Conservation (phyloP, 2,113 vertebrate genomes). For the Eulacestoma nigropectus region DNA sequence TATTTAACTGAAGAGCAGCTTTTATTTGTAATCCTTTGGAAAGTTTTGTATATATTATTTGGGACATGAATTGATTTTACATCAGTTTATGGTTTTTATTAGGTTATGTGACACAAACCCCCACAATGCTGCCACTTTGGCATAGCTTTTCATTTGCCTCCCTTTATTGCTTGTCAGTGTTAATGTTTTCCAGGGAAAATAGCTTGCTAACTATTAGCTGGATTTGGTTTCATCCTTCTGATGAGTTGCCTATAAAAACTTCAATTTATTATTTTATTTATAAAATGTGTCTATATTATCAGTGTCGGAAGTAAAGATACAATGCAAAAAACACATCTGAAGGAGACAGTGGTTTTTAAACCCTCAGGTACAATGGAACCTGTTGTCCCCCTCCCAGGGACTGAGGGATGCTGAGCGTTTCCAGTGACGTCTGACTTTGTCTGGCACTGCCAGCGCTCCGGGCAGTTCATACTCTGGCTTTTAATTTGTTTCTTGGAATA, state of each 20-base stretch:
- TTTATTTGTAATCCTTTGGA: background rate
- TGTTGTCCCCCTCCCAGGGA: background rate
- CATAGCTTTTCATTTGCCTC: background rate
- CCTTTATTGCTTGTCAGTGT: background rate
- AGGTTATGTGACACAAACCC: background rate
- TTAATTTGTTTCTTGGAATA: constrained; percentile 43
- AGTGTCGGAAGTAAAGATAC: background rate
- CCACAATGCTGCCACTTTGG: background rate
- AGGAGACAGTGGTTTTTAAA: background rate
- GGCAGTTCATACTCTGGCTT: background rate
- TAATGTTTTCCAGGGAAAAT: background rate
- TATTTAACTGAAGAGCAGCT: background rate
- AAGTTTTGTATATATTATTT: background rate
- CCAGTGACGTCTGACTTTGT: constrained; percentile 7
- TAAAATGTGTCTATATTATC: background rate
- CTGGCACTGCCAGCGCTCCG: background rate
- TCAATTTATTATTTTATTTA: background rate
- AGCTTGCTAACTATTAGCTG: background rate
- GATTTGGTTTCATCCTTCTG: background rate
- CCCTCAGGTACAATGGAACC: background rate
- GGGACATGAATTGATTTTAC: background rate
- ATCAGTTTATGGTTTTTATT: background rate
- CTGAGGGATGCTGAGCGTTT: background rate
- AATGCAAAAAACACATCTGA: background rate
- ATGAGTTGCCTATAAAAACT: background rate